Evolutionary conservation across 1,140 invertebrate genomes (phyloP).

Genomic region (Pseudomyrmex sp.): DNA sequence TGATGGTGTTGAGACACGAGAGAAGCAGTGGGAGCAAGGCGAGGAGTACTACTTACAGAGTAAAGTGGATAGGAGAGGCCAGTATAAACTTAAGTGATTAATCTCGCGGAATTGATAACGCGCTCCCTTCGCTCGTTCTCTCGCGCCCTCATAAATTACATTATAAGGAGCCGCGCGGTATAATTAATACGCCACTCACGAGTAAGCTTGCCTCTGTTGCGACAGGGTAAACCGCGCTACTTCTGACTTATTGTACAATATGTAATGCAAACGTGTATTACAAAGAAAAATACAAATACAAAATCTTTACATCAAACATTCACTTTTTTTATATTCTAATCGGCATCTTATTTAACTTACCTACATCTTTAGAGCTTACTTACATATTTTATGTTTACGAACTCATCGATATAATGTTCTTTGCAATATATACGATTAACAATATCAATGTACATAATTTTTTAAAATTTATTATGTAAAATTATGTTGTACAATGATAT

Average conservation of each 20-base stretch:
- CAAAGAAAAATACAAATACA: not conserved
- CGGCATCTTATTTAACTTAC: not conserved
- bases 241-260: slow-evolving; percentile 53
- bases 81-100: slow-evolving; percentile 82
- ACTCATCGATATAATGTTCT: not conserved
- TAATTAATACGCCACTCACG: slow-evolving; percentile 80
- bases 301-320: not conserved
- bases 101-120: slow-evolving; percentile 82
- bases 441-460: not conserved
- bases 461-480: not conserved
- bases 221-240: slow-evolving; percentile 66
- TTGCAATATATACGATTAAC: not conserved
- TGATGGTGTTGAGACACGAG: slow-evolving; percentile 72
- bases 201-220: slow-evolving; percentile 68
- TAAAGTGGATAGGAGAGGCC: slow-evolving; percentile 79
- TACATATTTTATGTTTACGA: not conserved
- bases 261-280: slow-evolving; percentile 6
- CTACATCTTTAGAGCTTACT: not conserved
- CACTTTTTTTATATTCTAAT: slow-evolving; percentile 8
- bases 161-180: slow-evolving; percentile 79
- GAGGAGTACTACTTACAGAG: slow-evolving; percentile 76
- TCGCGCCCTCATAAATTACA: slow-evolving; percentile 80
- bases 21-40: slow-evolving; percentile 70
- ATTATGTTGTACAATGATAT: slow-evolving; percentile 26
- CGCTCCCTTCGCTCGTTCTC: slow-evolving; percentile 73